Conservation (phyloP, 92 coral and sea anemone species). For the Porites rus region DNA sequence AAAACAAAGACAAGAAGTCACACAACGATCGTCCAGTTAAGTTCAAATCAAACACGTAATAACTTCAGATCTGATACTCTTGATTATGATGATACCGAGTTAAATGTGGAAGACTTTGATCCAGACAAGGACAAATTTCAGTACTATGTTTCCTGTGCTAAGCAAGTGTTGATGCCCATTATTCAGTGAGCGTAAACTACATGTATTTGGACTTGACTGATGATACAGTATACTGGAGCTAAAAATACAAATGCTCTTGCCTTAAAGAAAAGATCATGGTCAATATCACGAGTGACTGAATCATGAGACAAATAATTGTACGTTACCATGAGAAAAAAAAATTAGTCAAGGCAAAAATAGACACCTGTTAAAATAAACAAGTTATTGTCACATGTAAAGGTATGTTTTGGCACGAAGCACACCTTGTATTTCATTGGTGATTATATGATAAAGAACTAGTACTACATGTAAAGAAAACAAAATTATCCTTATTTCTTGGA, state of each 20-base stretch:
- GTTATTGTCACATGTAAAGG: too few species aligned
- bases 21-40: slow-evolving; percentile 77
- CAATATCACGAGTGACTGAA: too few species aligned
- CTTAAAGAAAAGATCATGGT: too few species aligned
- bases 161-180: slow-evolving; percentile 60
- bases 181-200: not conserved
- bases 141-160: slow-evolving; percentile 74
- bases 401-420: too few species aligned
- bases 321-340: too few species aligned
- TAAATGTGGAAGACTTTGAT: slow-evolving; percentile 68
- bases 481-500: too few species aligned
- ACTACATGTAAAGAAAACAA: too few species aligned
- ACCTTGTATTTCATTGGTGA: too few species aligned
- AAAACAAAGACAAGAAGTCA: slow-evolving; percentile 64
- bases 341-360: too few species aligned
- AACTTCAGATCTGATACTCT: slow-evolving; percentile 8
- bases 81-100: slow-evolving; percentile 40
- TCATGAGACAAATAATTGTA: too few species aligned
- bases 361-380: too few species aligned
- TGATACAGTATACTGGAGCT: not conserved
- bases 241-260: not conserved
- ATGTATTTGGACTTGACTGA: not conserved
- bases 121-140: slow-evolving; percentile 55
- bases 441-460: too few species aligned
- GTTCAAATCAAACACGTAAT: slow-evolving; percentile 59